Conservation (phyloP, 2,888 invertebrate species). For the Machimus rusticus region DNA sequence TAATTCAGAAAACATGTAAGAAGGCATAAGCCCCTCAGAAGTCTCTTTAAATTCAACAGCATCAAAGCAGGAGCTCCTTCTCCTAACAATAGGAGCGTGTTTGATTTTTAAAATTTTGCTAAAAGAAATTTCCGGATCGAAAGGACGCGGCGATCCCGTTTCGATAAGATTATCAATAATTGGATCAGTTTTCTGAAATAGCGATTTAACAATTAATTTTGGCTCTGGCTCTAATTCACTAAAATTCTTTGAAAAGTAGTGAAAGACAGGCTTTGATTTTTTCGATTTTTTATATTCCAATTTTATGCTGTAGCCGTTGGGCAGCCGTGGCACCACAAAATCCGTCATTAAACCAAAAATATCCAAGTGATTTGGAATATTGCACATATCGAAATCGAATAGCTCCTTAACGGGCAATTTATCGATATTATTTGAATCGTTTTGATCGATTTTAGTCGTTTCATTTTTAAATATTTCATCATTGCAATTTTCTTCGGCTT, state of each 20-base stretch:
- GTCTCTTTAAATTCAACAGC: background rate
- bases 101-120: constrained; percentile 57
- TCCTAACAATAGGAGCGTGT: background rate
- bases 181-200: constrained; percentile 31
- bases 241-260: background rate
- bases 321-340: constrained; percentile 60
- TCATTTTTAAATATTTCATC: background rate
- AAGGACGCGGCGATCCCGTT: constrained; percentile 56
- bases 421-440: background rate
- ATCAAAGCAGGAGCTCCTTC: constrained; percentile 3
- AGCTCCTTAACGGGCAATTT: constrained; percentile 52
- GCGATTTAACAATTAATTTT: background rate
- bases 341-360: constrained; percentile 58
- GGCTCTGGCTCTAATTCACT: background rate
- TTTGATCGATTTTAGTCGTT: background rate
- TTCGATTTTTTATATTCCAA: constrained; percentile 50
- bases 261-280: background rate
- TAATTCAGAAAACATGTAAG: constrained; percentile 58
- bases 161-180: constrained; percentile 56
- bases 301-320: constrained; percentile 59
- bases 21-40: background rate
- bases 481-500: constrained; percentile 50
- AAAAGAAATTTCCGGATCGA: constrained; percentile 56
- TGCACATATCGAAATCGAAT: constrained; percentile 59
- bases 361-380: constrained; percentile 59